Conservation (phyloP, 2,797 vertebrate species). For the Selene dorsalis region DNA sequence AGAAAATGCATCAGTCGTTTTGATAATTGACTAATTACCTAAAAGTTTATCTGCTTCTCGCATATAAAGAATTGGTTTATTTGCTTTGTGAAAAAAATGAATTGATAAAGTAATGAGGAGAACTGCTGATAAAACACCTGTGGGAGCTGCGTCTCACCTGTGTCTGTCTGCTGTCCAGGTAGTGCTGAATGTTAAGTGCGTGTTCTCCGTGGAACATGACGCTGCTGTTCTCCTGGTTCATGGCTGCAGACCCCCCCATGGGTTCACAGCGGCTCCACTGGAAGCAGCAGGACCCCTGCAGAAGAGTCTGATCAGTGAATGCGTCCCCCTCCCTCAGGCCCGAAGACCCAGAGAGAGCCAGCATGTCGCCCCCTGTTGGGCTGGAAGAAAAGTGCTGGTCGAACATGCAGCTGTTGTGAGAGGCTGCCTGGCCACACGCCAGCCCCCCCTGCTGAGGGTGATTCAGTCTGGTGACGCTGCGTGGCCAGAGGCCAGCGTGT, state of each 20-base stretch:
- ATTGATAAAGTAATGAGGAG: too few species aligned
- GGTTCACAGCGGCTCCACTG: conserved; percentile 70
- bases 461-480: conserved; percentile 48
- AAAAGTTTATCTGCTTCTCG: not conserved
- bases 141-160: too few species aligned
- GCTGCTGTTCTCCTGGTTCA: conserved; percentile 59
- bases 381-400: conserved; percentile 56
- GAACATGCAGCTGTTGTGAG: conserved; percentile 81
- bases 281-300: conserved; percentile 75
- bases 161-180: conserved; percentile 62
- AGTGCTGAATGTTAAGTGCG: conserved; percentile 61
- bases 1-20: not conserved
- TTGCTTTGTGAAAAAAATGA: not conserved
- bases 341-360: conserved; percentile 25
- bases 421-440: conserved; percentile 34
- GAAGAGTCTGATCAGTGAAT: conserved; percentile 64
- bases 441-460: conserved; percentile 56
- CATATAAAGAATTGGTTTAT: not conserved
- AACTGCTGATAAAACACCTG: too few species aligned
- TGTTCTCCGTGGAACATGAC: conserved; percentile 48
- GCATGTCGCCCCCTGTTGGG: conserved; percentile 47
- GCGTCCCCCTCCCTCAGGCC: conserved; percentile 27
- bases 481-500: conserved; percentile 33
- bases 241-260: conserved; percentile 50
- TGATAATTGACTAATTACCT: not conserved